phyloP scores from a whole-genome alignment of 2,113 vertebrate genomes.

The Eubucco bourcierii region DNA sequence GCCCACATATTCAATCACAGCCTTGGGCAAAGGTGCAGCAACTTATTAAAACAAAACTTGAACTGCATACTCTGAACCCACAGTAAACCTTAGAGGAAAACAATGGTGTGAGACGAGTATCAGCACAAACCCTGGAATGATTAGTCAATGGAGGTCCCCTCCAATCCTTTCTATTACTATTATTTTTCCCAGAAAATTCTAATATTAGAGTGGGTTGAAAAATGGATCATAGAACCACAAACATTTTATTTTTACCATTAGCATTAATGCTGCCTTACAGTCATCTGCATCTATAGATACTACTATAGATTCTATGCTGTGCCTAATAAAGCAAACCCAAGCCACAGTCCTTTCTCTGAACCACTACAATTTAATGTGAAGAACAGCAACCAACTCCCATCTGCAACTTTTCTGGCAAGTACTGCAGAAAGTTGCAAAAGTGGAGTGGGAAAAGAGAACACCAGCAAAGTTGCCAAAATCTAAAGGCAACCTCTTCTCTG shows the following conservation, averaged over 20 bases:
- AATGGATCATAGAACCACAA: not conserved
- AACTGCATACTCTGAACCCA: not conserved
- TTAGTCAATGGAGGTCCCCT: not conserved
- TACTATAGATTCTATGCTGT: not conserved
- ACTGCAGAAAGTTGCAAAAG: not conserved
- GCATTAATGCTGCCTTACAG: not conserved
- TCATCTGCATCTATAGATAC: not conserved
- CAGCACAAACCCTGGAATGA: not conserved
- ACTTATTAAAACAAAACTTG: slow-evolving; percentile 8
- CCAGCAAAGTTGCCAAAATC: not conserved
- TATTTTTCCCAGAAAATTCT: not conserved
- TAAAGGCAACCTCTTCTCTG: not conserved
- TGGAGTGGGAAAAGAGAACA: not conserved
- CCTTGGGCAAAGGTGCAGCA: slow-evolving; percentile 17
- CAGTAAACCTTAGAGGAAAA: not conserved
- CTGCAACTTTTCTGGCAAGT: not conserved
- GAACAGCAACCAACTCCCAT: not conserved
- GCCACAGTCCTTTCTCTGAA: not conserved
- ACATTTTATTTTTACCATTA: not conserved
- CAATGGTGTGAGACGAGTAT: not conserved
- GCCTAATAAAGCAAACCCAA: not conserved
- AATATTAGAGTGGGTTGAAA: not conserved
- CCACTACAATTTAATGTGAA: not conserved
- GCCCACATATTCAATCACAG: slow-evolving; percentile 30
- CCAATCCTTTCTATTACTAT: not conserved